Conservation (phyloP, 2,888 invertebrate genomes). For the Brenthis daphne region DNA sequence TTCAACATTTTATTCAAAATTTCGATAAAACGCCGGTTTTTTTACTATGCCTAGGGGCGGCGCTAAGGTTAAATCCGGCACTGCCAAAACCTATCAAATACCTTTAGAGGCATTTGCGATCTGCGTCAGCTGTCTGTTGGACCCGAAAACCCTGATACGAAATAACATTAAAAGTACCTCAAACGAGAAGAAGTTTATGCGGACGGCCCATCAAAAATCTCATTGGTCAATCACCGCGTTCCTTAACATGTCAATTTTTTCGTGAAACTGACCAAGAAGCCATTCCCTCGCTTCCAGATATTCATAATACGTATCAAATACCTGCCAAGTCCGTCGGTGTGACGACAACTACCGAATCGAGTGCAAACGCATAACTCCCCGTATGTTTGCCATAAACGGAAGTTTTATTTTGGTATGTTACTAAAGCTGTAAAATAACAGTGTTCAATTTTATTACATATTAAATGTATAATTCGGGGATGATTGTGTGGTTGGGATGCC, state of each 20-base stretch:
- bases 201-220: conserved; percentile 51
- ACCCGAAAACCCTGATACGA: conserved; percentile 57
- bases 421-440: conserved; percentile 79
- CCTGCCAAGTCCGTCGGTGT: conserved; percentile 80
- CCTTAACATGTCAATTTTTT: conserved; percentile 33
- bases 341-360: conserved; percentile 78
- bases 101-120: conserved; percentile 60
- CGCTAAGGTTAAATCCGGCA: no score
- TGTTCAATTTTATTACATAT: conserved; percentile 77
- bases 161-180: conserved; percentile 74
- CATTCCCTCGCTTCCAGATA: conserved; percentile 53
- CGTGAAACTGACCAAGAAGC: conserved; percentile 53
- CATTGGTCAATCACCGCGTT: conserved; percentile 53
- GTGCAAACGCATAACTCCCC: conserved; percentile 72
- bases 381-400: conserved; percentile 76
- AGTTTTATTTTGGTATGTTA: conserved; percentile 78
- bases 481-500: conserved; percentile 42
- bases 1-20: no score
- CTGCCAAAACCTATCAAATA: conserved; percentile 69
- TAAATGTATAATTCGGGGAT: conserved; percentile 50
- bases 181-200: conserved; percentile 60
- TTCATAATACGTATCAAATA: conserved; percentile 80
- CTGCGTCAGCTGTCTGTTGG: conserved; percentile 54
- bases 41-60: no score
- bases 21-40: no score